Percentiles rank a stretch among this genome's conserved stretches.
Evolutionary conservation across 1,140 invertebrate species (phyloP).

Genomic region (Hydropsyche tenuis): DNA sequence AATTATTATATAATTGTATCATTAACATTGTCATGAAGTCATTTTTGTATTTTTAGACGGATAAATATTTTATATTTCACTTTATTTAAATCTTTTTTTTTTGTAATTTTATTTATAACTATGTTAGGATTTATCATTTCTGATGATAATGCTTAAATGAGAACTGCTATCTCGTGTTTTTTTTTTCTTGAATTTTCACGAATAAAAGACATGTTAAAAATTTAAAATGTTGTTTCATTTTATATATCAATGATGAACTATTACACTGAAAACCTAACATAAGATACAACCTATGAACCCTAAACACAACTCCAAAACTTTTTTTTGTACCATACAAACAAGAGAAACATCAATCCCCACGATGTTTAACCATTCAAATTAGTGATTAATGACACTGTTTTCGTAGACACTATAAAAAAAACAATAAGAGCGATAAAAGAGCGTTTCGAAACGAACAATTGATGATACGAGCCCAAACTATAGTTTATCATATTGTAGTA

Average conservation of each 20-base stretch:
- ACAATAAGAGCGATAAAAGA: too few relatives aligned
- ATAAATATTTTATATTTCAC: conserved; percentile 49
- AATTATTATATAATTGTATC: conserved; percentile 9
- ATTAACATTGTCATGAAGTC: conserved; percentile 42
- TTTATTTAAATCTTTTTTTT: conserved; percentile 47
- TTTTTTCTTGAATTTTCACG: conserved; percentile 48
- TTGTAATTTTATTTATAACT: conserved; percentile 49
- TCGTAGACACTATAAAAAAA: too few relatives aligned
- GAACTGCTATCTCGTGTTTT: conserved; percentile 48
- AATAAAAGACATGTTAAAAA: conserved; percentile 49
- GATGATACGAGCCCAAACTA: too few relatives aligned
- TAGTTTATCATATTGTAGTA: neutral
- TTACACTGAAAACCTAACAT: too few relatives aligned
- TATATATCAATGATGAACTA: too few relatives aligned
- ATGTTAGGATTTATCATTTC: conserved; percentile 29
- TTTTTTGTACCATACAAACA: too few relatives aligned
- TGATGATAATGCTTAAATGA: conserved; percentile 38
- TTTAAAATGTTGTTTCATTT: conserved; percentile 46
- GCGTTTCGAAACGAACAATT: too few relatives aligned
- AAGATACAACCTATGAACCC: too few relatives aligned
- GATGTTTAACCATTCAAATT: too few relatives aligned
- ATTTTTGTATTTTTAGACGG: conserved; percentile 50
- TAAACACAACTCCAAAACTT: too few relatives aligned
- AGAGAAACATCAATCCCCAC: too few relatives aligned
- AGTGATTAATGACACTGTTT: too few relatives aligned